Percentiles rank a stretch among this genome's conserved stretches.
Conservation (phyloP, 2,888 invertebrate species). For the Papilio protenor region DNA sequence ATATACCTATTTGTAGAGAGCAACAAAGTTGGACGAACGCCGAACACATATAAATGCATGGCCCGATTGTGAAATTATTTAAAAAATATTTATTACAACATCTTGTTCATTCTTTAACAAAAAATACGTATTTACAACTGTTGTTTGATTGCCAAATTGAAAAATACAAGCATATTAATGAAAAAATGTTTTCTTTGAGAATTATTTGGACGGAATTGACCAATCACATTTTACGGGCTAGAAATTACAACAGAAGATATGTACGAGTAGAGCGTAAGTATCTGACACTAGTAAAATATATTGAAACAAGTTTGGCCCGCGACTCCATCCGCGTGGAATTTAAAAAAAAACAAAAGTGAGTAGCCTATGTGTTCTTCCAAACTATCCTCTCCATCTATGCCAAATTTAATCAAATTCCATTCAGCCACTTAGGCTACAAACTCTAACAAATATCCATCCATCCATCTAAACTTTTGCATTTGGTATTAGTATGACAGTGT, state of each 20-base stretch:
- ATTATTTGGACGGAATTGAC: background rate
- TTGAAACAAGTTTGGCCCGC: background rate
- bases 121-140: slow-evolving; percentile 4
- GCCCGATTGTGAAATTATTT: slow-evolving; percentile 34
- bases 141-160: background rate
- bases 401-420: too few relatives aligned
- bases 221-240: background rate
- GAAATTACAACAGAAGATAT: background rate
- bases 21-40: slow-evolving; percentile 31
- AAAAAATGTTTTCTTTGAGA: background rate
- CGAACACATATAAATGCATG: slow-evolving; percentile 31
- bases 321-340: background rate
- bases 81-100: slow-evolving; percentile 27
- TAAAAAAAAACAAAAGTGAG: background rate
- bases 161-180: slow-evolving; percentile 9
- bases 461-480: too few relatives aligned
- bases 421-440: too few relatives aligned
- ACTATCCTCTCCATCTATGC: too few relatives aligned
- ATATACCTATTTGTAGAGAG: slow-evolving; percentile 12
- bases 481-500: too few relatives aligned
- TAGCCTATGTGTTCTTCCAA: too few relatives aligned
- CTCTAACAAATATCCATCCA: too few relatives aligned
- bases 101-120: background rate
- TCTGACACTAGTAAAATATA: too few relatives aligned
- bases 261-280: too few relatives aligned